phyloP scores from a whole-genome alignment of 30 jellyfish, hydroid and myxozoan genomes.

The Hydractinia echinata region DNA sequence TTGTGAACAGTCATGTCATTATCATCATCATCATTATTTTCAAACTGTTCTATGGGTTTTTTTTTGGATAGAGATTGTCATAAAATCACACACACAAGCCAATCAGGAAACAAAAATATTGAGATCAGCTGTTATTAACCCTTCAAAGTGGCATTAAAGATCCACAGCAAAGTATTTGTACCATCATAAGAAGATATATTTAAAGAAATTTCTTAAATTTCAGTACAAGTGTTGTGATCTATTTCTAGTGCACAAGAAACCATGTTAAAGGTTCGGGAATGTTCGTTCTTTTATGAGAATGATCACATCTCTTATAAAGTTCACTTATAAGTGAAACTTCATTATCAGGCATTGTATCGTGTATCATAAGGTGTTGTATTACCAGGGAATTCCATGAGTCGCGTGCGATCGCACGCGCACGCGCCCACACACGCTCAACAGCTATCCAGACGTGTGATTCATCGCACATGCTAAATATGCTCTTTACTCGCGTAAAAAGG shows the following conservation, averaged over 20 bases:
- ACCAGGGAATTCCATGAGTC: too few species aligned
- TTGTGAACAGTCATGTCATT: too few species aligned
- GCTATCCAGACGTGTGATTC: too few species aligned
- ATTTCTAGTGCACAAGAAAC: neutral
- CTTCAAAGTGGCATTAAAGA: neutral
- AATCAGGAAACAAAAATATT: neutral
- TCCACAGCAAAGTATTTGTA: conserved; percentile 2
- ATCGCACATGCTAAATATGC: too few species aligned
- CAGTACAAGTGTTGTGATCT: conserved; percentile 1
- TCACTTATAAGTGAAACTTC: neutral
- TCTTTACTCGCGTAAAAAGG: too few species aligned
- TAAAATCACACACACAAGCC: neutral
- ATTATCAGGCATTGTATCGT: too few species aligned
- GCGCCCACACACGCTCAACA: too few species aligned
- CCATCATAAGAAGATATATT: conserved; percentile 3
- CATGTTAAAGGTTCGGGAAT: neutral
- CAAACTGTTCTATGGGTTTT: conserved; percentile 6
- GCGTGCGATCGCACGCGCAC: too few species aligned
- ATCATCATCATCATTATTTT: neutral
- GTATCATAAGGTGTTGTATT: too few species aligned
- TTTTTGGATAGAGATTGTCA: neutral
- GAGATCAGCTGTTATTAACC: neutral
- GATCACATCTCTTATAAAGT: neutral
- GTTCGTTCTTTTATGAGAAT: neutral
- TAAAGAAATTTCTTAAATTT: neutral